phyloP scores from a whole-genome alignment of 2,113 vertebrate species.

The Otocyon megalotis region DNA sequence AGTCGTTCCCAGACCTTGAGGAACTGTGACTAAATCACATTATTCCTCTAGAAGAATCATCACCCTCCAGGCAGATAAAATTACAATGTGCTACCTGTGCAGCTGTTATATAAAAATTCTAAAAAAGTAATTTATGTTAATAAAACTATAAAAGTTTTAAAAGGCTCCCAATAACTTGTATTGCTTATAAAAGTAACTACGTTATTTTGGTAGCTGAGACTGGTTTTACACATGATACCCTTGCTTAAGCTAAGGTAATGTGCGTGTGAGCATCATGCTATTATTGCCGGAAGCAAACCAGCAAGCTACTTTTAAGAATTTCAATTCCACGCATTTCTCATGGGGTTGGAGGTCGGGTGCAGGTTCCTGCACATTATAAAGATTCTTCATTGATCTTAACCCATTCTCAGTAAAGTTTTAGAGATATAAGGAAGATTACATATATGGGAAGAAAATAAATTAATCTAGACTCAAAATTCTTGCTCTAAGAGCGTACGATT shows the following conservation, averaged over 20 bases:
- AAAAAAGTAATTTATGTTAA: slow-evolving; percentile 60
- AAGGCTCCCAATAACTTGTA: slow-evolving; percentile 43
- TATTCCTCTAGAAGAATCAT: neutral
- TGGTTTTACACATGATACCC: neutral
- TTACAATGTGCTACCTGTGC: neutral
- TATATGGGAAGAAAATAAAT: slow-evolving; percentile 68
- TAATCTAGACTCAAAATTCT: slow-evolving; percentile 27
- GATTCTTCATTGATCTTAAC: neutral
- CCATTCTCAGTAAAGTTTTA: slow-evolving; percentile 36
- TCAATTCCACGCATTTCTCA: neutral
- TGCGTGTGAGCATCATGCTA: neutral
- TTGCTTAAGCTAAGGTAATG: neutral
- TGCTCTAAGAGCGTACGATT: slow-evolving; percentile 48
- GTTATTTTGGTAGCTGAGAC: slow-evolving; percentile 5
- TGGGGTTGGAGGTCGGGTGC: too few species aligned
- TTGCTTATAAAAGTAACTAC: slow-evolving; percentile 54
- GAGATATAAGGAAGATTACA: slow-evolving; percentile 47
- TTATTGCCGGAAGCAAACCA: neutral
- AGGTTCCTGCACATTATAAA: neutral
- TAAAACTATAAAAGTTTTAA: slow-evolving; percentile 32
- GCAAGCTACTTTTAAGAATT: neutral
- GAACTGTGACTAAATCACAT: slow-evolving; percentile 54
- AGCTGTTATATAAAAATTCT: slow-evolving; percentile 56
- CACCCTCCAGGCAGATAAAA: slow-evolving; percentile 1
- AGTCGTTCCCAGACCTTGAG: slow-evolving; percentile 1